Evolutionary conservation across 2,113 vertebrate species (phyloP).

Genomic region (Cebidichthys violaceus): DNA sequence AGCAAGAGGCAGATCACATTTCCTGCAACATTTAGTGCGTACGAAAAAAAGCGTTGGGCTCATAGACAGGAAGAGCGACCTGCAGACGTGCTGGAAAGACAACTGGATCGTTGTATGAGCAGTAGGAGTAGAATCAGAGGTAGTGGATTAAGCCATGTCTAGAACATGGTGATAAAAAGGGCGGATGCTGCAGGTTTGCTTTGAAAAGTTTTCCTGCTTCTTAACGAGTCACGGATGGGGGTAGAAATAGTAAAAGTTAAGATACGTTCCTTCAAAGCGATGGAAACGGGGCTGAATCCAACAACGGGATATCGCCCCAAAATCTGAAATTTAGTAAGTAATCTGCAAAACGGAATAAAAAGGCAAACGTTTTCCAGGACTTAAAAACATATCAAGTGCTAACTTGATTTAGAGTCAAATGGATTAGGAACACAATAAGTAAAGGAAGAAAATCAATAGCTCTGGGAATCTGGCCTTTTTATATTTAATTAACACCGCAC

Average conservation of each 20-base stretch:
- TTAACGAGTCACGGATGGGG: neutral
- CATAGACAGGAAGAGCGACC: neutral
- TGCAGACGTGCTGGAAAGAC: neutral
- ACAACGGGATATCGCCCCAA: neutral
- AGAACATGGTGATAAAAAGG: neutral
- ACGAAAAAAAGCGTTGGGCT: neutral
- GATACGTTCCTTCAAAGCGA: neutral
- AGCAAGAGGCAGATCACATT: constrained; percentile 34
- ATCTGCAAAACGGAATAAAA: neutral
- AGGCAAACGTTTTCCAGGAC: constrained; percentile 8
- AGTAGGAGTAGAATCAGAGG: neutral
- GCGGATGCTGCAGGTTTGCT: neutral
- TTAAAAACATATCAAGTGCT: constrained; percentile 16
- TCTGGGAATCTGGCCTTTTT: constrained; percentile 25
- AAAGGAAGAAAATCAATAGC: constrained; percentile 29
- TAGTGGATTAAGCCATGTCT: neutral
- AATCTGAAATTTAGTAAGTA: neutral
- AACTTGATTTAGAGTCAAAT: constrained; percentile 18
- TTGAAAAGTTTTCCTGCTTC: neutral
- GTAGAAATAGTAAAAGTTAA: too few relatives aligned
- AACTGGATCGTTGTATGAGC: neutral
- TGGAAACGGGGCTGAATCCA: neutral
- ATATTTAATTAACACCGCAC: neutral
- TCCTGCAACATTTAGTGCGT: constrained; percentile 13
- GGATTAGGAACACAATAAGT: neutral